Base-by-base conservation (phyloP, 2,113 vertebrate genomes). In the Corydoras sp. region DNA sequence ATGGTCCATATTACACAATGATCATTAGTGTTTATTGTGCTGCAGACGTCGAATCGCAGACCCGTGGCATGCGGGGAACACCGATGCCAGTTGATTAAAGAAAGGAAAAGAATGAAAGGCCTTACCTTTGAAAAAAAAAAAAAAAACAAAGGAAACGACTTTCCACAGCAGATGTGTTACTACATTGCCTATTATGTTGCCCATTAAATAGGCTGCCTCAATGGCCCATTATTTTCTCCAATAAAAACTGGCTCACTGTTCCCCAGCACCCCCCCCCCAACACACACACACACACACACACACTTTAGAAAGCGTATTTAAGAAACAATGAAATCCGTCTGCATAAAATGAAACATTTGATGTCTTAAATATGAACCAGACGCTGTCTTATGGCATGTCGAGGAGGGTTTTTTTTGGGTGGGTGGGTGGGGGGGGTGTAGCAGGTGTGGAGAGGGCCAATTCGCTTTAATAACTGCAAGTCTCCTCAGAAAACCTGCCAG, bases 171-270 rank as follows among this genome's bases (percentile, higher is more conserved):
- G 85, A 88, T 89, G 86, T 90, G 86, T 88, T 89, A 87, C 86
- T 84, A 87, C 87, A 85, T 85, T 79, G 79, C 86, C 84, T 88
- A 87, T 89, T 89, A 89, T 89, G 87, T 85, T 89, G 83, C 86
- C 88, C 85, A 88, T 89, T 89, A 89, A 89, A 88, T 86, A 87
- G 83, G 81, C 80, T 85, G 80, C 87, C 85, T 89, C 87, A 90
- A 90, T 88, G 87, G 87, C 83, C 87, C 86, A 90, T 90, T 90
- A 90, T 89, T 89, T 78, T 88, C 86, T 83, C 84, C 85, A 89
- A 89, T 88, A 90, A 90, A 90, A 90, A 86, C 84, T 81, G 84
- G 60, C 58, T 68, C 62, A 85, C 84, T 78, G 83, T 82, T 12
- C 29, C 7, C 4, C 5, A 9, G 8, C 5, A 49, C 7, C 35